Conservation (phyloP, 2,113 vertebrate genomes). For the Apteryx owenii region DNA sequence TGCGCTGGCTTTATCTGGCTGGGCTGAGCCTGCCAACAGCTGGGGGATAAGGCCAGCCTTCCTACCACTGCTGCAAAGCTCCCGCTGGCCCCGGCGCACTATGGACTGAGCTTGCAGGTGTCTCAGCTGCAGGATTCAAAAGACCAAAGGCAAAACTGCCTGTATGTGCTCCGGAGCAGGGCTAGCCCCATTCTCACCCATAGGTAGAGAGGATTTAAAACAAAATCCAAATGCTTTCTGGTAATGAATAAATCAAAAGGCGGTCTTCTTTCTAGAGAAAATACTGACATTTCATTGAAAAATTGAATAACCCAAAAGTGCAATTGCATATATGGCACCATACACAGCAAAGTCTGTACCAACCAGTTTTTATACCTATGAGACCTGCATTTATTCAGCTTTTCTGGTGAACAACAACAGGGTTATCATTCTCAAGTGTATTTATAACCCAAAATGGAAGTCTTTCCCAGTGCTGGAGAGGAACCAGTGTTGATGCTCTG, state of each 20-base stretch:
- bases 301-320: neutral
- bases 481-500: neutral
- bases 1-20: neutral
- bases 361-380: neutral
- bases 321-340: fast-evolving
- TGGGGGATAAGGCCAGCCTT: neutral
- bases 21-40: neutral
- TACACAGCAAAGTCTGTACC: neutral
- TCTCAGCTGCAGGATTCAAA: neutral
- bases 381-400: neutral
- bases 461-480: neutral
- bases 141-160: neutral
- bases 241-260: neutral
- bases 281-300: neutral
- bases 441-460: neutral
- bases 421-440: neutral
- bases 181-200: neutral
- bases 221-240: neutral
- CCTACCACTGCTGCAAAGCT: neutral
- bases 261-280: neutral
- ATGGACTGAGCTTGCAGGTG: fast-evolving
- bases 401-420: neutral
- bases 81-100: neutral
- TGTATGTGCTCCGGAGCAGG: neutral
- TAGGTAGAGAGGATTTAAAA: neutral